A percentile compares a stretch with the other conserved stretches of the same genome.
These are phyloP conservation scores for Solenopsis fugax DNA, from an alignment of 1,140 invertebrate species.

Conservation along the genomic window DNA sequence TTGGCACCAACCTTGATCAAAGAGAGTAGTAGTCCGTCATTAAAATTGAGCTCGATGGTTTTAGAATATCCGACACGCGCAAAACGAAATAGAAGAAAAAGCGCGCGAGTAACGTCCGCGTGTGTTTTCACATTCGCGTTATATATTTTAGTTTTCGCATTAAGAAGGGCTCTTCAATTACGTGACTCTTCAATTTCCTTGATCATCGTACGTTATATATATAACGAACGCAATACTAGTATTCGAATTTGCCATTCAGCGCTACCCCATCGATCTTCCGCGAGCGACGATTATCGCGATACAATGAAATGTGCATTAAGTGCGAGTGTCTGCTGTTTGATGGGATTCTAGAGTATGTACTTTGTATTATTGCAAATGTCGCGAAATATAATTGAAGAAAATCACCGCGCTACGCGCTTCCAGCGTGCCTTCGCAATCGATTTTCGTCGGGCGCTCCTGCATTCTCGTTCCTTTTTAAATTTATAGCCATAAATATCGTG, in stretches of 20 bases:
- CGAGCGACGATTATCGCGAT: constrained; percentile 33
- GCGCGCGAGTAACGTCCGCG: neutral
- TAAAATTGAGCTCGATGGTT: constrained; percentile 13
- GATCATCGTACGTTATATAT: neutral
- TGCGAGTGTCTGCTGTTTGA: constrained; percentile 35
- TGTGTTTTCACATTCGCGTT: neutral
- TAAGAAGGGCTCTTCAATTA: neutral
- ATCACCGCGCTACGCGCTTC: neutral
- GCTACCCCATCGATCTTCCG: constrained; percentile 45
- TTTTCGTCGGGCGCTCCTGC: neutral
- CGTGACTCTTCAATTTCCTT: neutral
- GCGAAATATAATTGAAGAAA: constrained; percentile 52
- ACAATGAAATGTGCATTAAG: constrained; percentile 46
- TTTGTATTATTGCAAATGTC: constrained; percentile 49
- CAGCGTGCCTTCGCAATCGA: neutral
- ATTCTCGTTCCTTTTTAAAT: neutral
- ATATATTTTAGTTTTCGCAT: neutral
- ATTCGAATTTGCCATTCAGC: constrained; percentile 37
- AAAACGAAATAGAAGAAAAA: neutral
- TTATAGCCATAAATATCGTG: neutral
- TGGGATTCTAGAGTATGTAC: constrained; percentile 52
- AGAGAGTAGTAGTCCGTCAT: neutral
- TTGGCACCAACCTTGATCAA: neutral
- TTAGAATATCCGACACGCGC: neutral
- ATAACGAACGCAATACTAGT: constrained; percentile 23